Percentiles rank a stretch among this genome's conserved stretches.
Conservation (phyloP, 2,113 vertebrate species). For the Neogobius melanostomus region DNA sequence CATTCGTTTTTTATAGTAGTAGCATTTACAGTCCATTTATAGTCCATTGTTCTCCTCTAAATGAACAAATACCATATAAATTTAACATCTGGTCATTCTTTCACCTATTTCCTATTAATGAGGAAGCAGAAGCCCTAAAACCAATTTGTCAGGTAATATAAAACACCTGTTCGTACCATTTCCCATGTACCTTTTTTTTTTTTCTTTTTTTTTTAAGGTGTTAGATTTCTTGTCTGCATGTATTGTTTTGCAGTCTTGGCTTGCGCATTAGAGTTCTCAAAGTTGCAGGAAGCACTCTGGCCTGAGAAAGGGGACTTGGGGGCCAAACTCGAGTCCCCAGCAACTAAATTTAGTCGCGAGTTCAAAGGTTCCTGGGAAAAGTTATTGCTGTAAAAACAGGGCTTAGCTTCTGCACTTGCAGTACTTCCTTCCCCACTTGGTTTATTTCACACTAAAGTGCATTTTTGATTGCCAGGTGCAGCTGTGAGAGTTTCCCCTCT, state of each 20-base stretch:
- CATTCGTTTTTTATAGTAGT: neutral
- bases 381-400: constrained; percentile 10
- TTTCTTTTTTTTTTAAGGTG: neutral
- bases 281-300: constrained; percentile 8
- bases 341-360: constrained; percentile 9
- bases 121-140: neutral
- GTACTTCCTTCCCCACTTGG: constrained; percentile 8
- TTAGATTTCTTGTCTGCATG: neutral
- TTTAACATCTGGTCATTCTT: neutral
- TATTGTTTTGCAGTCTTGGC: neutral
- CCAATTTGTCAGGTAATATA: neutral
- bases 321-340: constrained; percentile 5
- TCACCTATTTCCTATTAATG: neutral
- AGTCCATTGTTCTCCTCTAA: neutral
- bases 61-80: neutral
- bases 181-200: neutral
- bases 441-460: constrained; percentile 29
- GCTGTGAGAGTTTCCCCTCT: constrained; percentile 21
- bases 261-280: constrained; percentile 2
- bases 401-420: constrained; percentile 18
- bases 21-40: neutral
- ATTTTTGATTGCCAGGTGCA: constrained; percentile 45
- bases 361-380: constrained; percentile 15
- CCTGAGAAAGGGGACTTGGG: constrained; percentile 6
- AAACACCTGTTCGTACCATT: neutral